Conservation (phyloP, 2,797 vertebrate species). For the Gephyroberyx darwinii region DNA sequence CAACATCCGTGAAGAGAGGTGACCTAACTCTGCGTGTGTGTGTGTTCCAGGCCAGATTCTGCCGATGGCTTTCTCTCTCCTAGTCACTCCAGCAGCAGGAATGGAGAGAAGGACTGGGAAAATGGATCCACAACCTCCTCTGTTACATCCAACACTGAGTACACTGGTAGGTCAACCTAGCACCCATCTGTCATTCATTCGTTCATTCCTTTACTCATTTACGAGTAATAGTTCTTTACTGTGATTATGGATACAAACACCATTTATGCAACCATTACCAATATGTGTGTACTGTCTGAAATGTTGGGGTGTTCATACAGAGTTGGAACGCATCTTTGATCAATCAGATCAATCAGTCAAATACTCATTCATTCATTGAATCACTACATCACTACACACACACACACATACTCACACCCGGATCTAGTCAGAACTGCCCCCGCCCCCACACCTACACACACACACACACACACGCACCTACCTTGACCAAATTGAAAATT, state of each 20-base stretch:
- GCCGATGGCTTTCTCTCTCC: conserved; percentile 94
- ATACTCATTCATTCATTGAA: no score
- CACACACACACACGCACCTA: no score
- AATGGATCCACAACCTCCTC: conserved; percentile 97
- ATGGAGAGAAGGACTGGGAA: conserved; percentile 98
- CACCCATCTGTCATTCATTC: background rate
- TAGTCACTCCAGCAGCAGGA: conserved; percentile 91
- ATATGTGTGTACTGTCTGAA: background rate
- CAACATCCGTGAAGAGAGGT: conserved; percentile 28
- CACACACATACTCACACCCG: no score
- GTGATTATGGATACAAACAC: no score
- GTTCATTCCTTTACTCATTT: background rate
- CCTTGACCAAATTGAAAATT: no score
- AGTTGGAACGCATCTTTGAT: background rate
- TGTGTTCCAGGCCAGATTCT: conserved; percentile 89
- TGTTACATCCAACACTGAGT: conserved; percentile 94
- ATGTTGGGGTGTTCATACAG: background rate
- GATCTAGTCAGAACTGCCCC: no score
- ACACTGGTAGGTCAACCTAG: conserved; percentile 85
- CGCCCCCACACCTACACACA: no score
- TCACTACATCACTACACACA: no score
- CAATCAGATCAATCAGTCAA: background rate
- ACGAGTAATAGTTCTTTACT: background rate
- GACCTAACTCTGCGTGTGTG: conserved; percentile 31
- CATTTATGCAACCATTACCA: background rate